These are phyloP conservation scores for Stenurella melanura DNA, from an alignment of 2,888 invertebrate species.

Conservation along the genomic window DNA sequence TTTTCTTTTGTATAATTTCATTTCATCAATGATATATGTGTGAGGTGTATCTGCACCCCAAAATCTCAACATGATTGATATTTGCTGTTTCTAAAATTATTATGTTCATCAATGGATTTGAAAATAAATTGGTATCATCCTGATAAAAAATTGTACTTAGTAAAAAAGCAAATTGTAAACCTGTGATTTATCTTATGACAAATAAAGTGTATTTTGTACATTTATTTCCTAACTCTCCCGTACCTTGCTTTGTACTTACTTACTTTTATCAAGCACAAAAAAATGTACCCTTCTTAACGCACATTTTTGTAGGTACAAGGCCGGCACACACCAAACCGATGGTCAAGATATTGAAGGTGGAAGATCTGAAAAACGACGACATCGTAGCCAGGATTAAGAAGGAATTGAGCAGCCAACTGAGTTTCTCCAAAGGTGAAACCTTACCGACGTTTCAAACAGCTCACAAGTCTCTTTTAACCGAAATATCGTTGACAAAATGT, in stretches of 20 bases:
- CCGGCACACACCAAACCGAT: constrained; percentile 48
- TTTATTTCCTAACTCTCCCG: background rate
- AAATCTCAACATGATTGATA: too few relatives aligned
- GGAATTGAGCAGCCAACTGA: constrained; percentile 57
- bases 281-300: constrained; percentile 4
- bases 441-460: background rate
- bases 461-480: background rate
- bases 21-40: too few relatives aligned
- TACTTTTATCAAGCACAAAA: background rate
- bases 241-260: background rate
- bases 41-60: too few relatives aligned
- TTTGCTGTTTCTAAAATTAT: too few relatives aligned
- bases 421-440: constrained; percentile 43
- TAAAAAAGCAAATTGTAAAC: background rate
- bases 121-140: too few relatives aligned
- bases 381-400: constrained; percentile 62
- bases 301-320: constrained; percentile 41
- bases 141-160: too few relatives aligned
- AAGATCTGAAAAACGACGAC: constrained; percentile 61
- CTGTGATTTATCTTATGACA: background rate
- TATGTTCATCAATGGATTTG: too few relatives aligned
- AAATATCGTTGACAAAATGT: constrained; percentile 28
- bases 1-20: too few relatives aligned
- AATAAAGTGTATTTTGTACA: background rate
- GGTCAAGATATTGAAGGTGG: constrained; percentile 63